Base-by-base conservation (phyloP, 1,140 invertebrate genomes). In the Mactra quadrangularis region DNA sequence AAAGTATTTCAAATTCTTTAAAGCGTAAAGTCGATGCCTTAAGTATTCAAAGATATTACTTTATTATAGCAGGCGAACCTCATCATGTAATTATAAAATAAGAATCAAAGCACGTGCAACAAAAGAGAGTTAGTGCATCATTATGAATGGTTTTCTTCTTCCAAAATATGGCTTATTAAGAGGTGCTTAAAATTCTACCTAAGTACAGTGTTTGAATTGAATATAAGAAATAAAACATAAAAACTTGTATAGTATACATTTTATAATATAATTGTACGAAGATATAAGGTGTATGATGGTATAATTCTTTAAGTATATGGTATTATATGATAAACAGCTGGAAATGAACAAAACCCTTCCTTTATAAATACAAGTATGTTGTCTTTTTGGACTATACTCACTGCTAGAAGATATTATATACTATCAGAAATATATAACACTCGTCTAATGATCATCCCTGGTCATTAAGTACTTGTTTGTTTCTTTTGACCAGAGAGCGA, bases 91-190 rank as follows among this genome's bases (percentile, higher is more conserved):
- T 15, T 15, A 41, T 41, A 7, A 6, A n/a, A 41, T n/a, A 2
- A 6, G 41, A 38, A 66, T 66, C 33, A 66, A 66, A 66, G 41
- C 62, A 66, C 41, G 62, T 66, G 62, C 62, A 66, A n/a, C n/a
- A n/a, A 19, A 35, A 47, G n/a, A 41, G 62, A 66, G 15, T 41
- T 7, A 66, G 62, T 66, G 38, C 41, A 66, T 41, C 38, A 41
- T 41, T n/a, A 41, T 41, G 15, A 41, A 35, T n/a, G 38, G 33
- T 22, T 66, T 45, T 47, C 11, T 35, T 22, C 13, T 25, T 66
- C n/a, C 35, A 27, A 47, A 22, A 66, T 66, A 66, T 13, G 35
- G 62, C 62, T 13, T 17, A 6, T 41, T 66, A 38, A 66, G 41
- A 38, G 22, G 41, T n/a, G 3, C 35, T 66, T 66, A 33, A 45